A percentile compares a stretch with the other conserved stretches of the same genome.
These are phyloP conservation scores for Hyphantria cunea DNA, from an alignment of 1,140 invertebrate species.

Conservation along the genomic window DNA sequence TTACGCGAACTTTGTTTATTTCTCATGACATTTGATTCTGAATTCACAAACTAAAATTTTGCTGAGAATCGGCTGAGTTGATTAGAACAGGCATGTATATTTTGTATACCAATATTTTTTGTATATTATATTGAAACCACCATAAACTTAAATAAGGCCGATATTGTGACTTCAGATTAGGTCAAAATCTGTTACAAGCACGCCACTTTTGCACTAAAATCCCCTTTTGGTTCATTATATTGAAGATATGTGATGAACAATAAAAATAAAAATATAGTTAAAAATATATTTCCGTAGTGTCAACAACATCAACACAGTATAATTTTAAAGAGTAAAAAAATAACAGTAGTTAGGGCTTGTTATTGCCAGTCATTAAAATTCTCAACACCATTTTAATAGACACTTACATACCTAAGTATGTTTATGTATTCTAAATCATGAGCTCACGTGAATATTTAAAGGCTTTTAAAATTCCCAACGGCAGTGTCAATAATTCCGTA, in stretches of 20 bases:
- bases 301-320: no score
- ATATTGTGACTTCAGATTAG: no score
- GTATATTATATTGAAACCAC: no score
- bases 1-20: conserved; percentile 9
- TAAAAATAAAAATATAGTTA: not conserved
- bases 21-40: conserved; percentile 2
- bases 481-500: conserved; percentile 61
- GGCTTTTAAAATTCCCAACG: conserved; percentile 52
- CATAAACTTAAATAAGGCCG: no score
- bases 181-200: no score
- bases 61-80: not conserved
- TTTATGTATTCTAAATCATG: conserved; percentile 29
- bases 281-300: no score
- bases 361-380: conserved; percentile 22
- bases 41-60: conserved; percentile 14
- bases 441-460: conserved; percentile 32
- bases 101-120: no score
- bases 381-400: conserved; percentile 22
- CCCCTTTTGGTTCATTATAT: no score
- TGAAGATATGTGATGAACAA: not conserved
- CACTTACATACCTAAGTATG: conserved; percentile 23
- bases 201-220: no score
- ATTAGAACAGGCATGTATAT: conserved; percentile 14
- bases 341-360: conserved; percentile 1
- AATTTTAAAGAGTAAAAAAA: not conserved